phyloP scores from a whole-genome alignment of 2,888 invertebrate genomes.

The Dexiosoma caninum region DNA sequence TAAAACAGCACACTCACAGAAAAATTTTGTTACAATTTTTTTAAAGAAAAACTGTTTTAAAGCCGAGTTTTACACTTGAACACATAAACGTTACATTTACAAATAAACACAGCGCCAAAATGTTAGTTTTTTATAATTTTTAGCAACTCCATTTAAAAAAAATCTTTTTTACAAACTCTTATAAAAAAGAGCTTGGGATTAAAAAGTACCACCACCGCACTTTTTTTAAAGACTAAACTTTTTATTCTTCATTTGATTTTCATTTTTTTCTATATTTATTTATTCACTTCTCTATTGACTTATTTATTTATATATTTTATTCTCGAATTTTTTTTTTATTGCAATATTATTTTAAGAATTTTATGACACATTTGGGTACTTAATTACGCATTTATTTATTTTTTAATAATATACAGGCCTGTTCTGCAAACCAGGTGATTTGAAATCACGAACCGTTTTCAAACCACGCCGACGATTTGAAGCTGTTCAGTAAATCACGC shows the following conservation, averaged over 20 bases:
- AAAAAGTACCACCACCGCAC: constrained; percentile 1
- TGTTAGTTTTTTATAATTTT: not conserved
- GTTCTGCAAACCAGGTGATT: too few species aligned
- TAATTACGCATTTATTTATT: too few species aligned
- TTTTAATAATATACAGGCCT: too few species aligned
- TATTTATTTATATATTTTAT: too few species aligned
- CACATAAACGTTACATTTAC: not conserved
- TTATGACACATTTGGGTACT: too few species aligned
- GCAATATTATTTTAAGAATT: too few species aligned
- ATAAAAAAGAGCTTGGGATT: constrained; percentile 42
- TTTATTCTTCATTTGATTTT: too few species aligned
- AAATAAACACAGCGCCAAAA: constrained; percentile 44
- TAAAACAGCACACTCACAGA: not conserved
- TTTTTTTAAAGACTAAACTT: not conserved
- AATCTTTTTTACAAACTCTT: constrained; percentile 55
- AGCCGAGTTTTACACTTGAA: constrained; percentile 41
- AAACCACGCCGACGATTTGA: too few species aligned
- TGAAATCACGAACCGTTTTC: too few species aligned
- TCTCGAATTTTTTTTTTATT: too few species aligned
- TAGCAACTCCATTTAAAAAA: not conserved
- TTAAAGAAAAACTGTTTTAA: constrained; percentile 62
- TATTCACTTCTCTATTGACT: too few species aligned
- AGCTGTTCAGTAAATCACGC: too few species aligned
- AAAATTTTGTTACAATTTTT: constrained; percentile 47
- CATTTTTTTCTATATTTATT: not conserved